Percentiles rank a stretch among this genome's conserved stretches.
Evolutionary conservation across 2,888 invertebrate genomes (phyloP).

Genomic region (Sesia bembeciformis): DNA sequence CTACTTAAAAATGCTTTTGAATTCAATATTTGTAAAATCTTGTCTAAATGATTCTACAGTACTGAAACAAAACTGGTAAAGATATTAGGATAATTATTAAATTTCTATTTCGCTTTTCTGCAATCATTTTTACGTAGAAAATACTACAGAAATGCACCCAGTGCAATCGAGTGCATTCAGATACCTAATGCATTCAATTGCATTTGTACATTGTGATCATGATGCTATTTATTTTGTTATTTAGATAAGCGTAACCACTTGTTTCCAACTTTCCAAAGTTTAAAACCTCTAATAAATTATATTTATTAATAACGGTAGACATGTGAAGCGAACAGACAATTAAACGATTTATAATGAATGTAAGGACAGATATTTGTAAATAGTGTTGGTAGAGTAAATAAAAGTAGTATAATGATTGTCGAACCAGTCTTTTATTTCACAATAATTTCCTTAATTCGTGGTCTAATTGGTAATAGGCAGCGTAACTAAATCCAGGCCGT

Average conservation of each 20-base stretch:
- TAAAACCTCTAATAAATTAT: conserved; percentile 12
- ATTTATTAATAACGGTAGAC: not conserved
- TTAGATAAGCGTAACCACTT: conserved; percentile 39
- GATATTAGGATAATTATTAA: conserved; percentile 32
- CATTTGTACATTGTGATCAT: conserved; percentile 39
- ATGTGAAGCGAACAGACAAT: not conserved
- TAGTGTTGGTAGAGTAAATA: conserved; percentile 60
- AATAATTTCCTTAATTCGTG: not conserved
- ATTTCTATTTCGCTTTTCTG: conserved; percentile 50
- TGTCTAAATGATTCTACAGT: conserved; percentile 5
- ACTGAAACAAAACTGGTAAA: conserved; percentile 18
- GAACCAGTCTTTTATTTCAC: conserved; percentile 40
- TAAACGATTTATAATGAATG: conserved; percentile 11
- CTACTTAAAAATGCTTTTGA: too few species aligned
- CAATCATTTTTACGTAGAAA: conserved; percentile 63
- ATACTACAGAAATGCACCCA: conserved; percentile 49
- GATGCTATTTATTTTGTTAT: conserved; percentile 60
- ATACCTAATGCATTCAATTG: conserved; percentile 22
- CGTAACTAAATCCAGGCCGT: conserved; percentile 20
- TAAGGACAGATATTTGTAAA: conserved; percentile 56
- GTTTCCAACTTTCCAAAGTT: conserved; percentile 19
- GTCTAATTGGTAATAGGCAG: conserved; percentile 18
- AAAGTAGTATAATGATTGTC: conserved; percentile 65
- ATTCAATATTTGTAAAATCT: too few species aligned
- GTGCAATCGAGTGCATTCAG: conserved; percentile 26